Conservation (phyloP, 2,888 invertebrate species). For the Synergus laeviventris region DNA sequence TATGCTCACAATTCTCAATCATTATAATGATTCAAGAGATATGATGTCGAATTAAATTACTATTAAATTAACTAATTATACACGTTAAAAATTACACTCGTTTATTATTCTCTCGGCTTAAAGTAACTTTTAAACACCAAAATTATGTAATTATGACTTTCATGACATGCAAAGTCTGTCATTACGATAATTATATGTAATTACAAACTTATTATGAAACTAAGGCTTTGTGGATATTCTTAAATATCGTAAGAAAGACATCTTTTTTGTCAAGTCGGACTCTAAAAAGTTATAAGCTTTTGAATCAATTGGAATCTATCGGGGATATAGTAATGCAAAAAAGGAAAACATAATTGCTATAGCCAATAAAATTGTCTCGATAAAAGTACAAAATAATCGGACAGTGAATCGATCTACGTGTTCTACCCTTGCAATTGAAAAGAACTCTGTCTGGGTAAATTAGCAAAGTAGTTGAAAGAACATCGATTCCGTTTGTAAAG, state of each 20-base stretch:
- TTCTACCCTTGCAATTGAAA: slow-evolving; percentile 19
- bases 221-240: background rate
- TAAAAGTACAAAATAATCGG: background rate
- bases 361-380: background rate
- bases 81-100: background rate
- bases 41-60: too few species aligned
- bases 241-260: background rate
- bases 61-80: too few species aligned
- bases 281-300: background rate
- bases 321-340: background rate
- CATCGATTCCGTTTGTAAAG: slow-evolving; percentile 25
- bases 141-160: background rate
- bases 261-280: background rate
- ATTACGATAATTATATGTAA: background rate
- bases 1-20: background rate
- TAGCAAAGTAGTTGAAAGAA: slow-evolving; percentile 28
- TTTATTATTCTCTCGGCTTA: background rate
- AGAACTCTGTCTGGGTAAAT: slow-evolving; percentile 28
- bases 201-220: background rate
- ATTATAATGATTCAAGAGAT: too few species aligned
- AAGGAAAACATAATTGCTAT: background rate
- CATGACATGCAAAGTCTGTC: background rate
- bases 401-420: slow-evolving; percentile 10
- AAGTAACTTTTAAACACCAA: background rate
- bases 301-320: background rate